Percentiles rank a stretch among this genome's conserved stretches.
Conservation (phyloP, 2,888 invertebrate species). For the Dorcus parallelipipedus region DNA sequence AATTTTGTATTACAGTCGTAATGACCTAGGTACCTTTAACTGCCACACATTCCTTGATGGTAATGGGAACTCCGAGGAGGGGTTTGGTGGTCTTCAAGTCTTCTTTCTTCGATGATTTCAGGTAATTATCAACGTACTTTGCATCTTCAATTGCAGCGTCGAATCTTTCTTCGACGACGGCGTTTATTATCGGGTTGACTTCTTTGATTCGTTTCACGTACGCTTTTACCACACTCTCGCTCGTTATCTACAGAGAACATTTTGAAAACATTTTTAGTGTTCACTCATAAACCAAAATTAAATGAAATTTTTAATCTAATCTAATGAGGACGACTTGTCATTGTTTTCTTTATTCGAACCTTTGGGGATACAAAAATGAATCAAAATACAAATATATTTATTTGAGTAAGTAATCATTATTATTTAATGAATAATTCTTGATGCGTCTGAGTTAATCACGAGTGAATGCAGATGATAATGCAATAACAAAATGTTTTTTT, state of each 20-base stretch:
- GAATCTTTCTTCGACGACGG: slow-evolving; percentile 76
- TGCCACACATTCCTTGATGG: slow-evolving; percentile 78
- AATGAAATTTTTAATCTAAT: not conserved
- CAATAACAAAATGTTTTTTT: too few species aligned
- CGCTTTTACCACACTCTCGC: slow-evolving; percentile 54
- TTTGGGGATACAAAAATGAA: too few species aligned
- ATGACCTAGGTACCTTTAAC: slow-evolving; percentile 65
- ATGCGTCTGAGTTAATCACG: too few species aligned
- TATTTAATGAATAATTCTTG: too few species aligned
- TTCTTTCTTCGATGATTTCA: slow-evolving; percentile 44
- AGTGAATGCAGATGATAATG: too few species aligned
- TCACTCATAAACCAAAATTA: not conserved
- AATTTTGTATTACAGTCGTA: not conserved
- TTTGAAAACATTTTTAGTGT: not conserved
- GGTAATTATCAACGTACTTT: slow-evolving; percentile 64
- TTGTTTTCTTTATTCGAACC: too few species aligned
- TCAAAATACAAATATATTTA: not conserved
- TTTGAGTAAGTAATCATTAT: not conserved
- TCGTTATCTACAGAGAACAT: slow-evolving; percentile 11
- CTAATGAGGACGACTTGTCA: too few species aligned
- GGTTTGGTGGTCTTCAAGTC: slow-evolving; percentile 66
- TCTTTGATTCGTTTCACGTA: slow-evolving; percentile 74
- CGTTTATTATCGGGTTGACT: slow-evolving; percentile 76
- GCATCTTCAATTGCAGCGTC: slow-evolving; percentile 74
- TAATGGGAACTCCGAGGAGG: slow-evolving; percentile 78